Percentiles rank a stretch among this genome's conserved stretches.
Conservation (phyloP, 2,113 vertebrate species). For the Clarias batrachus region DNA sequence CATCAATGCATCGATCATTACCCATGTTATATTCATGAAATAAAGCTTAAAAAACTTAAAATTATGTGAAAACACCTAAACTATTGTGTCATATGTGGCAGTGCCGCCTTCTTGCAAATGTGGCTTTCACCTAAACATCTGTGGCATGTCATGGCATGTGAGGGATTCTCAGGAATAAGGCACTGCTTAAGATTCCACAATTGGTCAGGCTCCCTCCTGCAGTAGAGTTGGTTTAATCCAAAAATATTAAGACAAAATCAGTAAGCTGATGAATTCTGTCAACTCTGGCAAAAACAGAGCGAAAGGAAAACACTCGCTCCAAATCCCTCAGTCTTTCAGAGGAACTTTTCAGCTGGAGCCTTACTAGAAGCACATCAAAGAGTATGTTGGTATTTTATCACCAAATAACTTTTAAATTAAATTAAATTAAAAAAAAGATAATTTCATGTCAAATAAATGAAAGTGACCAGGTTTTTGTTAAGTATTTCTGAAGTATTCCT, state of each 20-base stretch:
- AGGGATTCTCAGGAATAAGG: not conserved
- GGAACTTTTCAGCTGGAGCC: constrained; percentile 20
- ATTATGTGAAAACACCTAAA: too few relatives aligned
- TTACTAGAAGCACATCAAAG: too few relatives aligned
- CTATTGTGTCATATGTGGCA: not conserved
- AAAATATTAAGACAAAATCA: constrained; percentile 65
- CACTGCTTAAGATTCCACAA: constrained; percentile 26
- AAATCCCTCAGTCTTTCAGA: constrained; percentile 41
- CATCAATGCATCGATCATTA: not conserved
- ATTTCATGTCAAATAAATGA: not conserved
- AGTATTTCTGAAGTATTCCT: not conserved
- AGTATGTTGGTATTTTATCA: not conserved
- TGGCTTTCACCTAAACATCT: too few relatives aligned
- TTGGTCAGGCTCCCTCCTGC: constrained; percentile 37
- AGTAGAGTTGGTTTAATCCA: constrained; percentile 56
- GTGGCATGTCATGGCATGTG: not conserved
- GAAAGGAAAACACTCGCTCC: constrained; percentile 55
- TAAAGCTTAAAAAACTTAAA: too few relatives aligned
- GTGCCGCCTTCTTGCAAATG: too few relatives aligned
- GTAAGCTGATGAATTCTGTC: constrained; percentile 65
- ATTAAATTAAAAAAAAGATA: not conserved
- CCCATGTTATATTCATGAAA: not conserved
- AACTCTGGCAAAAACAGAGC: constrained; percentile 38
- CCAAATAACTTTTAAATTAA: not conserved
- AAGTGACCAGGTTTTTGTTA: not conserved